phyloP scores from a whole-genome alignment of 1,140 invertebrate species.

The Saxidomus purpurata region DNA sequence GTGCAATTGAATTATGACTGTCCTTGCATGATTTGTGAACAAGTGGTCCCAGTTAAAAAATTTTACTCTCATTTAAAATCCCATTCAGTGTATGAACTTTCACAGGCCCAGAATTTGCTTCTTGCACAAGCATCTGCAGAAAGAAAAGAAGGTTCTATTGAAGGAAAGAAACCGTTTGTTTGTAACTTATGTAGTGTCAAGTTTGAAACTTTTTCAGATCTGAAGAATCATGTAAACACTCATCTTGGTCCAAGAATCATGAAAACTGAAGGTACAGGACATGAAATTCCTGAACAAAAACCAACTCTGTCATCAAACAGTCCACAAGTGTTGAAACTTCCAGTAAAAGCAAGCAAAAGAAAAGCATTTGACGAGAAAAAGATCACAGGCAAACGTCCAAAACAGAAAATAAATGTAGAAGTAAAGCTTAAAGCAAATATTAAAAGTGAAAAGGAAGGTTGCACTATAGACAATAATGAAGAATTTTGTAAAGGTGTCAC shows the following conservation, averaged over 20 bases:
- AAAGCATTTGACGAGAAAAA: not conserved
- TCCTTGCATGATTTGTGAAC: slow-evolving; percentile 29
- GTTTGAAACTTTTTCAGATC: not conserved
- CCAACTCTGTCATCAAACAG: not conserved
- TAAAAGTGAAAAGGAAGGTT: not conserved
- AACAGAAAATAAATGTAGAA: not conserved
- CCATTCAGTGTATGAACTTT: slow-evolving; percentile 35
- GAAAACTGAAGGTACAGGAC: not conserved
- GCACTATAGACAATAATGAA: not conserved
- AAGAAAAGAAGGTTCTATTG: not conserved
- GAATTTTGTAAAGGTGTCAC: not conserved
- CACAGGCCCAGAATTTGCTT: not conserved
- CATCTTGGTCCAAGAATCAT: slow-evolving; percentile 39
- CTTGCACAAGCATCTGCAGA: not conserved
- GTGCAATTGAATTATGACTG: not conserved
- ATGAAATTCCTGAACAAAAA: not conserved
- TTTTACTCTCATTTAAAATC: slow-evolving; percentile 10
- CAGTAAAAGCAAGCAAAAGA: not conserved
- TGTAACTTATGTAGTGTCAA: slow-evolving; percentile 30
- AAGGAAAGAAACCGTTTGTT: slow-evolving; percentile 1
- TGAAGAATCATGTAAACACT: slow-evolving; percentile 24
- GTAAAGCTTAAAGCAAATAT: not conserved
- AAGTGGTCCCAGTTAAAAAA: not conserved
- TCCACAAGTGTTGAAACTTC: not conserved
- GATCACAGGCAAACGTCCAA: not conserved